Evolutionary conservation across 2,888 invertebrate species (phyloP).

Genomic region (Strigamia transsilvanica): DNA sequence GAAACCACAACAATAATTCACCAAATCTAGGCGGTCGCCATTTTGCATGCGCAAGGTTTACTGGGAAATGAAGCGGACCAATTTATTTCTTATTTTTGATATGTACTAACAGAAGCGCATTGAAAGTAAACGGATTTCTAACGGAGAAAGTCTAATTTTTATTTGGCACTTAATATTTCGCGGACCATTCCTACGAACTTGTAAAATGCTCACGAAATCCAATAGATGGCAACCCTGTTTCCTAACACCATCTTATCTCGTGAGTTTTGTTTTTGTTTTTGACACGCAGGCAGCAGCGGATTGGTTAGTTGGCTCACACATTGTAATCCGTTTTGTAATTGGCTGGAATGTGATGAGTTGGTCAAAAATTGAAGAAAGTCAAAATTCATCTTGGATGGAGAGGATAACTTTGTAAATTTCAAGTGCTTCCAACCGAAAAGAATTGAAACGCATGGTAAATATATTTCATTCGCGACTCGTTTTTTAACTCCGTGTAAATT

Average conservation of each 20-base stretch:
- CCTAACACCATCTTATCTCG: too few species aligned
- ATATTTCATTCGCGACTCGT: not conserved
- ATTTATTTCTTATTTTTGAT: too few species aligned
- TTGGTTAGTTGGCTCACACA: not conserved
- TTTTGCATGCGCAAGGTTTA: not conserved
- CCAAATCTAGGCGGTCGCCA: not conserved
- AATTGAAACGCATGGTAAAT: not conserved
- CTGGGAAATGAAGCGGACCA: not conserved
- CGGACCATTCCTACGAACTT: too few species aligned
- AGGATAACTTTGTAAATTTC: not conserved
- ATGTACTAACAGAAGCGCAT: too few species aligned
- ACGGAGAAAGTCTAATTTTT: too few species aligned
- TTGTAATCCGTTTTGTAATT: not conserved
- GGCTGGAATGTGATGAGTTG: constrained; percentile 26
- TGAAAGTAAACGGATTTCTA: too few species aligned
- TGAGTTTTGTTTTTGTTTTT: not conserved
- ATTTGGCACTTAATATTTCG: too few species aligned
- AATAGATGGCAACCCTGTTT: too few species aligned
- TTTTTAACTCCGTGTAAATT: not conserved
- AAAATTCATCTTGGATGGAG: constrained; percentile 2
- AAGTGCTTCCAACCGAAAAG: not conserved
- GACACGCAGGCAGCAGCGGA: constrained; percentile 18
- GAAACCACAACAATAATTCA: not conserved
- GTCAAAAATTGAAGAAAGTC: constrained; percentile 19
- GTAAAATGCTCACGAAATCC: too few species aligned